Base-by-base conservation (phyloP, 2,797 vertebrate genomes). In the Scolopax bukidnonensis region DNA sequence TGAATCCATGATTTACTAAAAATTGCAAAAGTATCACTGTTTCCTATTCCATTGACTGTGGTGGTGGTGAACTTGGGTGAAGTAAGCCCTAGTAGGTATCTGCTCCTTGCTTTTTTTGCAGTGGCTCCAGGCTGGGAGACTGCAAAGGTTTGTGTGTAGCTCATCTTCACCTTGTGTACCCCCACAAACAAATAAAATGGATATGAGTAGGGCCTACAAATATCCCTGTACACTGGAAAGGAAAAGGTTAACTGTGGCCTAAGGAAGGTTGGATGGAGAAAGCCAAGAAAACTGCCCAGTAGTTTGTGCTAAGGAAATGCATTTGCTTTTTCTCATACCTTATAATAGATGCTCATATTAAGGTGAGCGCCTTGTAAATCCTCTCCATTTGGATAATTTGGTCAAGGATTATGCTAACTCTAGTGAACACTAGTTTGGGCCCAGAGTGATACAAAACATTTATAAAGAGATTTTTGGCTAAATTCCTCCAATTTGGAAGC, bases 121-220 rank as follows among this genome's bases (percentile, higher is more conserved):
- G 47, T 30, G 73, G 4, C 33, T 16, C 5, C 48, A 16, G 14
- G 3, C 19, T 20, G 47, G 16, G 56, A 30, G 61, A 12, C 32
- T 45, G 43, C 45, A 27, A n/a, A 75, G 28, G 9, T 65, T 7
- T 21, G 10, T 10, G 15, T 2, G 25, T 11, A 14, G 36, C 45
- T 80, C n/a, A 1, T 38, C 68, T 25, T 24, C 13, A 10, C 10
- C 25, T 48, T 28, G 30, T 18, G 40, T 16, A 57, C 17, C 25
- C 60, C 19, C 33, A 11, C 0, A 28, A 11, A 10, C 41, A 5
- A 0, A 1, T 1, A 8, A 51, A 56, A 25, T 3, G 7, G 12
- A 19, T 3, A 1, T 10, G 12, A 23, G 47, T 23, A 48, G 47
- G 23, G 18, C 45, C 32, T n/a, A 3, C 16, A 53, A 19, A 89